Conservation (phyloP, 2,113 vertebrate genomes). For the Mobula hypostoma region DNA sequence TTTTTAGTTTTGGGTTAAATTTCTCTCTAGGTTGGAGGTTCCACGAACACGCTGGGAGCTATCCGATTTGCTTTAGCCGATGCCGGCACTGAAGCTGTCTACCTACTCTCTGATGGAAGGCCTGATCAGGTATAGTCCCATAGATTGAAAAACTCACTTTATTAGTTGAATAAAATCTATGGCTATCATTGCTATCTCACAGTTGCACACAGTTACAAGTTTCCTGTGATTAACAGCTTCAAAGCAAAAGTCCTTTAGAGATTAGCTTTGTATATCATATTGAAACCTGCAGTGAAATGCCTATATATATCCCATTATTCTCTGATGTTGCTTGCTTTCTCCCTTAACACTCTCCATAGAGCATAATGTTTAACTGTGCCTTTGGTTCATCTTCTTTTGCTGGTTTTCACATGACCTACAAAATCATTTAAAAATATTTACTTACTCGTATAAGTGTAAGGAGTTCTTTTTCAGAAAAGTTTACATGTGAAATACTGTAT, state of each 20-base stretch:
- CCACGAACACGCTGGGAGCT: constrained; percentile 65
- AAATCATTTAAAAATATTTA: too few relatives aligned
- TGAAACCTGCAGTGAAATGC: too few relatives aligned
- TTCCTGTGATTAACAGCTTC: too few relatives aligned
- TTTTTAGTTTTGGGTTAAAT: constrained; percentile 24
- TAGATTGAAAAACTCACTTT: background rate
- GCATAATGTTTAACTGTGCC: too few relatives aligned
- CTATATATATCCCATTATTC: too few relatives aligned
- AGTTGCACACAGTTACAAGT: background rate
- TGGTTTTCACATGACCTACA: too few relatives aligned
- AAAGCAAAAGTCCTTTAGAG: background rate
- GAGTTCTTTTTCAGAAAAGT: too few relatives aligned
- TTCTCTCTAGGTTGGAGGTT: constrained; percentile 58
- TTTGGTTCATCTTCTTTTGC: too few relatives aligned
- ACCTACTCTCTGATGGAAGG: constrained; percentile 69
- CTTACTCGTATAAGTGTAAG: too few relatives aligned
- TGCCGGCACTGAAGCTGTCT: constrained; percentile 57
- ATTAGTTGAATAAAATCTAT: background rate
- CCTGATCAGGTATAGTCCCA: constrained; percentile 64
- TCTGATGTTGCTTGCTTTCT: too few relatives aligned
- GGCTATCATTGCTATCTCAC: background rate
- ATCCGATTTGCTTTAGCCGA: constrained; percentile 63
- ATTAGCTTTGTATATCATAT: too few relatives aligned
- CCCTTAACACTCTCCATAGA: too few relatives aligned
- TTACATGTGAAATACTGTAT: background rate